These are phyloP conservation scores for Iguana delicatissima DNA, from an alignment of 2,797 vertebrate species.

Conservation along the genomic window DNA sequence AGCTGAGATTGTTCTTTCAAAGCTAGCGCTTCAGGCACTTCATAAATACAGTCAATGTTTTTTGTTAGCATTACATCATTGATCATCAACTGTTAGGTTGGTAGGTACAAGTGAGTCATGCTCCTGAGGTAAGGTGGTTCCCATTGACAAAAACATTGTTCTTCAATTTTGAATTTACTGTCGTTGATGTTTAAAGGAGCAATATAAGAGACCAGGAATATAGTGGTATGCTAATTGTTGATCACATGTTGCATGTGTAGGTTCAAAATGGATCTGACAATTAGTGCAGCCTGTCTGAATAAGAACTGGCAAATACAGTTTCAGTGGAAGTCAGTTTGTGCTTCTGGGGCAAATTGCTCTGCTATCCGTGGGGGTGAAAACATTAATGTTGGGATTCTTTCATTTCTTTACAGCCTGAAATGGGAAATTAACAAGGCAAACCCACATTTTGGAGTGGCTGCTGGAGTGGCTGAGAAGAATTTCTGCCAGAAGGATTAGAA, in stretches of 20 bases:
- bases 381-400: slow-evolving; percentile 29
- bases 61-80: not conserved
- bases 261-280: not conserved
- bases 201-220: not conserved
- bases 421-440: slow-evolving; percentile 47
- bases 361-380: not conserved
- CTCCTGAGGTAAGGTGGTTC: not conserved
- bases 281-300: not conserved
- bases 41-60: not conserved
- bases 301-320: not conserved
- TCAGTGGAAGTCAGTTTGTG: not conserved
- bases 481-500: slow-evolving; percentile 47
- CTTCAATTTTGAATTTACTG: not conserved
- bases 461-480: slow-evolving; percentile 40
- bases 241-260: not conserved
- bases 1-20: not conserved
- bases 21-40: not conserved
- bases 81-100: not conserved
- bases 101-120: not conserved
- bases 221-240: not conserved
- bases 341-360: not conserved
- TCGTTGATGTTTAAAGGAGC: not conserved
- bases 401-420: slow-evolving; percentile 57
- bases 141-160: not conserved
- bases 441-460: slow-evolving; percentile 43